A percentile compares a stretch with the other conserved stretches of the same genome.
Conservation (phyloP, 1,140 invertebrate genomes). For the Phymastichus coffea region DNA sequence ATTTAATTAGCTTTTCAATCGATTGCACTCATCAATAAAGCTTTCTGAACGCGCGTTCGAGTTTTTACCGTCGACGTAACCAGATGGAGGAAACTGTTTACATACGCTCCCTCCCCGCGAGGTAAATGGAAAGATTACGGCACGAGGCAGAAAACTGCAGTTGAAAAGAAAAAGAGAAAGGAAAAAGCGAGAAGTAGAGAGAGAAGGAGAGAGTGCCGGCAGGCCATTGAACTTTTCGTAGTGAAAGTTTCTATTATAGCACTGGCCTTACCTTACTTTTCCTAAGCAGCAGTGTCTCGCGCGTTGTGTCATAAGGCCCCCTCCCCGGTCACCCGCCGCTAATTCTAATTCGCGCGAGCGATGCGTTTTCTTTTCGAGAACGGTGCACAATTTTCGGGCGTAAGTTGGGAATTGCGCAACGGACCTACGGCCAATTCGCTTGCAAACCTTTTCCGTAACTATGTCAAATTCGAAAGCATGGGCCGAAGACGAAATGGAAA, state of each 20-base stretch:
- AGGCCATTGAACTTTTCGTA: constrained; percentile 55
- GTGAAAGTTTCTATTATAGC: constrained; percentile 60
- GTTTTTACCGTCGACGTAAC: neutral
- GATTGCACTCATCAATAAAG: too few relatives aligned
- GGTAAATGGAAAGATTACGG: neutral
- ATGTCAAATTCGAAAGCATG: too few relatives aligned
- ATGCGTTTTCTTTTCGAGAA: too few relatives aligned
- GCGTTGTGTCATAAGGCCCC: constrained; percentile 54
- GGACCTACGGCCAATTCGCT: neutral
- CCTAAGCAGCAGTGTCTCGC: constrained; percentile 49
- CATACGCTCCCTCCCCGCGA: too few relatives aligned
- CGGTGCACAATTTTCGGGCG: too few relatives aligned
- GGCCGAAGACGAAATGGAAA: too few relatives aligned
- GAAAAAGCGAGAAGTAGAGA: constrained; percentile 21
- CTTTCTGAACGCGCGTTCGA: too few relatives aligned
- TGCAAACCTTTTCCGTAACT: too few relatives aligned
- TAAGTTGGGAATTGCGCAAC: too few relatives aligned
- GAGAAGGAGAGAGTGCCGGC: constrained; percentile 45
- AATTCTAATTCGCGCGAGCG: too few relatives aligned
- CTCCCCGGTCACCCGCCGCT: too few relatives aligned
- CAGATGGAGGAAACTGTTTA: neutral
- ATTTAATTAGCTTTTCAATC: too few relatives aligned
- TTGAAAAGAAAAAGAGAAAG: constrained; percentile 22
- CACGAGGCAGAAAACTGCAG: neutral
- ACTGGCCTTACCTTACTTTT: constrained; percentile 59